Evolutionary conservation across 1,140 invertebrate genomes (phyloP).

Genomic region (Probaryconus sp.): DNA sequence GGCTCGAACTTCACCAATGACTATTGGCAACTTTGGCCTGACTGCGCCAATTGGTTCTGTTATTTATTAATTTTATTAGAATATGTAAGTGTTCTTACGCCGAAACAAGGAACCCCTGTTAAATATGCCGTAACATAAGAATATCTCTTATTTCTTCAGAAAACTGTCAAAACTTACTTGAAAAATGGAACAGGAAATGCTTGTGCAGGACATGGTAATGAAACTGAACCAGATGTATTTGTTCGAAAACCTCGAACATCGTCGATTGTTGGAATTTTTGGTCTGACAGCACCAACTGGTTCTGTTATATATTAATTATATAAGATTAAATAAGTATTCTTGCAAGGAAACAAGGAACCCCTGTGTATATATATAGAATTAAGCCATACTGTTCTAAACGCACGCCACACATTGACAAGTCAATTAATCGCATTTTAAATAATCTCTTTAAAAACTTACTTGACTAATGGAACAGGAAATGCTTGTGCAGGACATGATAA

Average conservation of each 20-base stretch:
- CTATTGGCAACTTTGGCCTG: constrained; percentile 77
- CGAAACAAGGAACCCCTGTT: constrained; percentile 80
- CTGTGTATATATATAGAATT: too few species aligned
- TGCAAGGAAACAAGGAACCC: constrained; percentile 25
- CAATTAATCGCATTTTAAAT: neutral
- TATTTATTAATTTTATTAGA: constrained; percentile 59
- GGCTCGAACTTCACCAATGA: constrained; percentile 72
- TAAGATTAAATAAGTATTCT: too few species aligned
- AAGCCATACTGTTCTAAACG: constrained; percentile 1
- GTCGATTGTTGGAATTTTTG: constrained; percentile 84
- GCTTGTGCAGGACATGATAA: constrained; percentile 81
- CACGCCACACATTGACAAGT: constrained; percentile 13
- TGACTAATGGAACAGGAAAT: constrained; percentile 81
- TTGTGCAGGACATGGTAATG: constrained; percentile 80
- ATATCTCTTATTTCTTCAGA: too few species aligned
- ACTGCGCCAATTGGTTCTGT: too few species aligned
- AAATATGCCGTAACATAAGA: constrained; percentile 17
- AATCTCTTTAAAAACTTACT: too few species aligned
- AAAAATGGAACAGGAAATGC: constrained; percentile 82
- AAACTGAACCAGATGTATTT: constrained; percentile 63
- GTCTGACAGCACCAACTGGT: constrained; percentile 81
- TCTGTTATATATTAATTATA: too few species aligned
- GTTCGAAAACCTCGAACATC: constrained; percentile 80
- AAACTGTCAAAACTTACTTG: constrained; percentile 80
- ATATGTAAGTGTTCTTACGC: constrained; percentile 74